Evolutionary conservation across 2,797 vertebrate species (phyloP).

Genomic region (Leucoraja ocellata): DNA sequence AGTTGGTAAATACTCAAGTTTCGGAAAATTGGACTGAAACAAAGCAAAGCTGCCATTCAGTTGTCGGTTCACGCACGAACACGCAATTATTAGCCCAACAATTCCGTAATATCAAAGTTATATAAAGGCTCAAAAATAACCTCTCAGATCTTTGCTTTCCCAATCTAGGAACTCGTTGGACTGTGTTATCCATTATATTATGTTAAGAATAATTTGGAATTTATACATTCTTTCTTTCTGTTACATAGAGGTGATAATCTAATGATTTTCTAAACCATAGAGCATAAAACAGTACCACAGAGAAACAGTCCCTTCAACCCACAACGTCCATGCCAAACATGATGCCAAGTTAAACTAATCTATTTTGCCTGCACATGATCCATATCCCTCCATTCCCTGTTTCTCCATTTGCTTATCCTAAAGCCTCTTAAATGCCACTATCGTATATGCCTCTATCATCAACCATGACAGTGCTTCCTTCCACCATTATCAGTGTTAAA

Average conservation of each 20-base stretch:
- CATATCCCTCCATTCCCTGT: too few species aligned
- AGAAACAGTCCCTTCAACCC: too few species aligned
- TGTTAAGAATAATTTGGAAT: not conserved
- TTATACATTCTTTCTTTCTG: not conserved
- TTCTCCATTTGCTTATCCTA: too few species aligned
- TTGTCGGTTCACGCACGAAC: not conserved
- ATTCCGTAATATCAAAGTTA: not conserved
- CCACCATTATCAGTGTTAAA: too few species aligned
- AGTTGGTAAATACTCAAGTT: not conserved
- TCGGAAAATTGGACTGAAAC: not conserved
- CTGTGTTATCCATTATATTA: not conserved
- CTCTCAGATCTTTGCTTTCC: not conserved
- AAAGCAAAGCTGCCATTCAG: not conserved
- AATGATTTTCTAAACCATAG: too few species aligned
- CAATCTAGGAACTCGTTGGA: not conserved
- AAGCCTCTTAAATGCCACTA: too few species aligned
- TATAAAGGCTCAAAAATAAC: not conserved
- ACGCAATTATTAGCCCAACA: not conserved
- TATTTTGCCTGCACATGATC: too few species aligned
- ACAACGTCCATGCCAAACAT: too few species aligned
- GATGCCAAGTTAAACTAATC: too few species aligned
- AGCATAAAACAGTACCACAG: too few species aligned
- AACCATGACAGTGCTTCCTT: too few species aligned
- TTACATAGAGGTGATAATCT: not conserved
- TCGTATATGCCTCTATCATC: too few species aligned